Evolutionary conservation across 2,113 vertebrate genomes (phyloP).

Genomic region (Ailurus styani): DNA sequence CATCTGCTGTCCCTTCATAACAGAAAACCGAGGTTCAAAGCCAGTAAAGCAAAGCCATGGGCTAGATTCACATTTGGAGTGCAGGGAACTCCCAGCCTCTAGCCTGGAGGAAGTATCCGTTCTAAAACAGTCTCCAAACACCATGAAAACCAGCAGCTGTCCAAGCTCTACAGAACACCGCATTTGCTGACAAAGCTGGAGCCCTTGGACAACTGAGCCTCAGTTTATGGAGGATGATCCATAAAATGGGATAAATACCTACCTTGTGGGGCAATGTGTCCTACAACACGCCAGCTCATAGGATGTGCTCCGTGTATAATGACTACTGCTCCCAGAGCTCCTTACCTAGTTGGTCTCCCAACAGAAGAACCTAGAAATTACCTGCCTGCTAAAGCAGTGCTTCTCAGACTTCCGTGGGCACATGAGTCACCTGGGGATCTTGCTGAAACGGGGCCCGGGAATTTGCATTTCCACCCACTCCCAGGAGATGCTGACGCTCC

Average conservation of each 20-base stretch:
- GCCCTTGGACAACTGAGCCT: neutral
- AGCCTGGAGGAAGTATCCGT: neutral
- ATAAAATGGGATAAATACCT: neutral
- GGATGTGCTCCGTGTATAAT: neutral
- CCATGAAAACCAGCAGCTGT: neutral
- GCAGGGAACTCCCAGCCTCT: neutral
- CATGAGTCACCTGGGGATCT: neutral
- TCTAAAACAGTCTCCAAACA: neutral
- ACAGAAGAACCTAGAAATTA: neutral
- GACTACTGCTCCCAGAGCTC: rapidly evolving
- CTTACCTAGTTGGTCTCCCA: neutral
- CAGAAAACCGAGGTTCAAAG: neutral
- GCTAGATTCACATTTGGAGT: neutral
- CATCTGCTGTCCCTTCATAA: neutral
- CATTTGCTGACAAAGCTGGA: neutral
- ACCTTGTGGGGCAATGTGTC: neutral
- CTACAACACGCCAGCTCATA: rapidly evolving
- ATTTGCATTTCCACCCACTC: neutral
- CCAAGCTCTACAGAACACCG: neutral
- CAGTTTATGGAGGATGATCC: neutral
- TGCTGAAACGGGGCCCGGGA: neutral
- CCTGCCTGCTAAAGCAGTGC: neutral
- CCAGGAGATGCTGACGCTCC: neutral
- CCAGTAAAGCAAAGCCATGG: neutral
- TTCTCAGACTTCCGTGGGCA: neutral